phyloP scores from a whole-genome alignment of 1,140 invertebrate genomes.

The Cydia strobilella region DNA sequence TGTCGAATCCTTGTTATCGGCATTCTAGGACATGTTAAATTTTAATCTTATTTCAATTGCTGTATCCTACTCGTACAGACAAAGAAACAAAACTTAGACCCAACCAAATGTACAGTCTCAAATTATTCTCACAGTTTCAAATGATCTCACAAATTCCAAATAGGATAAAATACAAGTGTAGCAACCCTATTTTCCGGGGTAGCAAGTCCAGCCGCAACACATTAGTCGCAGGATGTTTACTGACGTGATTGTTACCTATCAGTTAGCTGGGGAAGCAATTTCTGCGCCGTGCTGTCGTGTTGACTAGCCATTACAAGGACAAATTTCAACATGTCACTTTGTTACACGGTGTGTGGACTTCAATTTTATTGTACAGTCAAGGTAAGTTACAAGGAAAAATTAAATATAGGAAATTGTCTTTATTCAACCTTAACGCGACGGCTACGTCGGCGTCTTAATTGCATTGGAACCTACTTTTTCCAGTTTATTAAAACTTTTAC shows the following conservation, averaged over 20 bases:
- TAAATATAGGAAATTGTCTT: background rate
- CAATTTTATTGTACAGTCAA: slow-evolving; percentile 13
- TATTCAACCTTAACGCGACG: background rate
- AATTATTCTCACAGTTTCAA: background rate
- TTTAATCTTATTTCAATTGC: no score
- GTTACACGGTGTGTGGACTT: background rate
- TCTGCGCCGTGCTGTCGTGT: background rate
- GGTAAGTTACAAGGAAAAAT: background rate
- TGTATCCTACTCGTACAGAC: no score
- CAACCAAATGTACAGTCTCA: no score
- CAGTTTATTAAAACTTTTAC: slow-evolving; percentile 1
- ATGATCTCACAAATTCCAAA: background rate
- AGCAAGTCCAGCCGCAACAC: slow-evolving; percentile 33
- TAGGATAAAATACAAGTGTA: background rate
- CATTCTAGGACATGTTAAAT: no score
- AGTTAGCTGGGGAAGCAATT: slow-evolving; percentile 19
- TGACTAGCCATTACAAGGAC: slow-evolving; percentile 25
- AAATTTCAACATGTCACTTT: slow-evolving; percentile 19
- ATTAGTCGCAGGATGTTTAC: slow-evolving; percentile 65
- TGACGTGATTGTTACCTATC: slow-evolving; percentile 38
- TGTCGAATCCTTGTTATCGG: no score
- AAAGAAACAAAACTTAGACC: no score
- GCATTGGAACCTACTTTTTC: background rate
- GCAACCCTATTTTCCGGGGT: background rate
- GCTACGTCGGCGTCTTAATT: background rate